phyloP scores from a whole-genome alignment of 2,113 vertebrate species.

The Zosterops lateralis region DNA sequence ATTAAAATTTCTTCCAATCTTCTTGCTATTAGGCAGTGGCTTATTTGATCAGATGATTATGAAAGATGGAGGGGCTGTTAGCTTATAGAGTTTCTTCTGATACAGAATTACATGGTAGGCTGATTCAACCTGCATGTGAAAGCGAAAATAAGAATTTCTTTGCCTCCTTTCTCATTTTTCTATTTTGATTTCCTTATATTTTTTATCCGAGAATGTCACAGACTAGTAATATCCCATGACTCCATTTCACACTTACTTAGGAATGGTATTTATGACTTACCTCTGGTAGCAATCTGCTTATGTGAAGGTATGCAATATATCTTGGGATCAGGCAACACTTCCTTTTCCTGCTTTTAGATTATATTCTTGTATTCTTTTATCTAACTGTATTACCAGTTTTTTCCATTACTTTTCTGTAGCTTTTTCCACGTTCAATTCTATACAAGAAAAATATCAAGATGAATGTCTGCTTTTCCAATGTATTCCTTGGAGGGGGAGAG shows the following conservation, averaged over 20 bases:
- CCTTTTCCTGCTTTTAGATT: neutral
- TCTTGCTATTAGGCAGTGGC: neutral
- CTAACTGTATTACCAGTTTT: neutral
- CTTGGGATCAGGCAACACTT: neutral
- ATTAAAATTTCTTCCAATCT: constrained; percentile 45
- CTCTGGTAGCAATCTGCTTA: neutral
- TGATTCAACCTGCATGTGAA: constrained; percentile 15
- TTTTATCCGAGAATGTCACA: neutral
- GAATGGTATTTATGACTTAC: constrained; percentile 13
- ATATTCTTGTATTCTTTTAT: neutral
- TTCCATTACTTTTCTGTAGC: neutral
- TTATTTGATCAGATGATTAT: constrained; percentile 43
- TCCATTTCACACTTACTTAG: constrained; percentile 48
- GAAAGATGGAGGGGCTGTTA: constrained; percentile 8
- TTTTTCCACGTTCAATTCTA: neutral
- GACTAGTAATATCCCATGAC: neutral
- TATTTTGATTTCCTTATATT: constrained; percentile 5
- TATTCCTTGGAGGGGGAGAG: neutral
- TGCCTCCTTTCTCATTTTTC: constrained; percentile 19
- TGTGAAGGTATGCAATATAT: neutral
- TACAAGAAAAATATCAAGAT: neutral
- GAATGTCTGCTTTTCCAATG: neutral
- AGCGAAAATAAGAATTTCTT: constrained; percentile 25
- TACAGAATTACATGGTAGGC: constrained; percentile 20
- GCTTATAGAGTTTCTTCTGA: constrained; percentile 6